These are phyloP conservation scores for Lepus townsendii DNA, from an alignment of 2,797 vertebrate genomes.

Conservation along the genomic window DNA sequence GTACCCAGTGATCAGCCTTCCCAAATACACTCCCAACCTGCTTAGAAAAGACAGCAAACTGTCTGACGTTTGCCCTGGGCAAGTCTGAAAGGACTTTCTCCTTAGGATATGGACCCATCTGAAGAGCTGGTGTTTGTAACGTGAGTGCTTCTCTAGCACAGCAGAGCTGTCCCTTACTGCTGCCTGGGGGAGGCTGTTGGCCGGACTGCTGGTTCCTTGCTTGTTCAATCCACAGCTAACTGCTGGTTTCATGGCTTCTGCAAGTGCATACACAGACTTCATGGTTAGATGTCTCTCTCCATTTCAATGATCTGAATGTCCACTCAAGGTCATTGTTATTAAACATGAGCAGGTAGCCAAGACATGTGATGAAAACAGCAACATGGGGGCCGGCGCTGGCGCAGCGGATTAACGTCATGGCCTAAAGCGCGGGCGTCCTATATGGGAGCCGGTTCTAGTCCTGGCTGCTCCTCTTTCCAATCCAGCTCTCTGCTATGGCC, in stretches of 20 bases:
- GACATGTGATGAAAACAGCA: conserved; percentile 26
- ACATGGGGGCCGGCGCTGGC: neutral
- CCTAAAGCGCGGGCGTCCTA: too few species aligned
- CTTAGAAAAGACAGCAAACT: neutral
- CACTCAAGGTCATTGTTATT: conserved; percentile 11
- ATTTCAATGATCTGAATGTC: neutral
- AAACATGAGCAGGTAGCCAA: neutral
- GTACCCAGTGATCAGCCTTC: neutral
- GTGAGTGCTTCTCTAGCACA: neutral
- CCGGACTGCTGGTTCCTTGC: neutral
- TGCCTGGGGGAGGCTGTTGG: neutral
- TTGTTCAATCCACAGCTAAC: neutral
- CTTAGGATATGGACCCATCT: neutral
- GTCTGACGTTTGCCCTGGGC: neutral
- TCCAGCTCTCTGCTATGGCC: too few species aligned
- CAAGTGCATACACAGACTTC: neutral
- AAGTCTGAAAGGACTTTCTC: neutral
- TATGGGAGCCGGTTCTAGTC: too few species aligned
- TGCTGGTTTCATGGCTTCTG: neutral
- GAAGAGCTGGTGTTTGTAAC: neutral
- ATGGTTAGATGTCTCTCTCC: neutral
- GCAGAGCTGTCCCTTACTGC: neutral
- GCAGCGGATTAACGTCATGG: too few species aligned
- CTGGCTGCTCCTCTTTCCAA: too few species aligned
- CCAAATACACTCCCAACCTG: neutral